phyloP scores from a whole-genome alignment of 2,888 invertebrate genomes.

The Pollenia labialis region DNA sequence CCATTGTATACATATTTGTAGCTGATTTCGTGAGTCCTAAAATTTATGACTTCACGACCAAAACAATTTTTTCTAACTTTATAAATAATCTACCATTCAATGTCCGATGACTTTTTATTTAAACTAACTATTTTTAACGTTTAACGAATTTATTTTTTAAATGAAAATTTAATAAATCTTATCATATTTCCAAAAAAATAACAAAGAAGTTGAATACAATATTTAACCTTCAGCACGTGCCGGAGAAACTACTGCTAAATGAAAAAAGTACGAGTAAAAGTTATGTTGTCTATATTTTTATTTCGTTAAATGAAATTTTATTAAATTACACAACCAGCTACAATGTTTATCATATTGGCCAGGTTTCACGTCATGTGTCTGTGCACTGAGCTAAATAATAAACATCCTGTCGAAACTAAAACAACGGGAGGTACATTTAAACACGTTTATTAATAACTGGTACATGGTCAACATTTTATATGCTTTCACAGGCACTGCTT shows the following conservation, averaged over 20 bases:
- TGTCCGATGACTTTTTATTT: too few species aligned
- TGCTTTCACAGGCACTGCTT: too few species aligned
- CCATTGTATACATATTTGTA: too few species aligned
- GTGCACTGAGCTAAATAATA: background rate
- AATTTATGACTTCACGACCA: too few species aligned
- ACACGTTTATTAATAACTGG: background rate
- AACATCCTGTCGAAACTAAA: background rate
- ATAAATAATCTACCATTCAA: too few species aligned
- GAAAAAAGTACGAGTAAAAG: background rate
- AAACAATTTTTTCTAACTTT: too few species aligned
- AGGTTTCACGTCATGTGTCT: background rate
- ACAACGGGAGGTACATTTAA: background rate
- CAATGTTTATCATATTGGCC: background rate
- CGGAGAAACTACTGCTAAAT: background rate
- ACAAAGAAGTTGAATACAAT: background rate
- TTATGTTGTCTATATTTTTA: background rate
- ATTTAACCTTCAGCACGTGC: background rate
- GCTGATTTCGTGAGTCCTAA: too few species aligned
- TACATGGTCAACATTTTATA: background rate
- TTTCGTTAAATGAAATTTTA: background rate
- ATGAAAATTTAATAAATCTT: slow-evolving; percentile 9
- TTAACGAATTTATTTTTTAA: background rate
- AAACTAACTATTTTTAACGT: background rate
- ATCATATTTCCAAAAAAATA: background rate
- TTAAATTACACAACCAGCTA: slow-evolving; percentile 4